Conservation (phyloP, 2,888 invertebrate genomes). For the Hyppa rectilinea region DNA sequence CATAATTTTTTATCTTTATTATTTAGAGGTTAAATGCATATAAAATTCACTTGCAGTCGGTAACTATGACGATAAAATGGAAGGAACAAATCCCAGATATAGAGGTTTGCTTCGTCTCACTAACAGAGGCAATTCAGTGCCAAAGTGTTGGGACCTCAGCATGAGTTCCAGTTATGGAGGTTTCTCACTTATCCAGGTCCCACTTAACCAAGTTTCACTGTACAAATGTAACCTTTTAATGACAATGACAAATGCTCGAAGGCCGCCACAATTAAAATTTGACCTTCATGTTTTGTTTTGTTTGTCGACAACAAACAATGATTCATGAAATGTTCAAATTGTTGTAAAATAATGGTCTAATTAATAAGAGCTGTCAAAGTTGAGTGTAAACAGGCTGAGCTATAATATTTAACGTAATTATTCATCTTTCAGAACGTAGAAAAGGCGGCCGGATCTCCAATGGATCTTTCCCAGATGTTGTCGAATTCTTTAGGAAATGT, state of each 20-base stretch:
- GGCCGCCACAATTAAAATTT: conserved; percentile 28
- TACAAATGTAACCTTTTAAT: conserved; percentile 75
- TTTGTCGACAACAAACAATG: conserved; percentile 24
- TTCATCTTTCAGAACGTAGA: conserved; percentile 78
- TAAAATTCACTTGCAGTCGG: no score
- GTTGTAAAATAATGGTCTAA: conserved; percentile 2
- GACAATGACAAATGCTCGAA: conserved; percentile 77
- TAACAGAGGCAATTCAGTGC: no score
- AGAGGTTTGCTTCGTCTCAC: no score
- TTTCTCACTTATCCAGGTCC: no score
- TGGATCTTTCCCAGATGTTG: conserved; percentile 90
- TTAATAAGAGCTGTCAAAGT: not conserved
- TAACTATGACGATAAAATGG: no score
- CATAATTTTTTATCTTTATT: no score
- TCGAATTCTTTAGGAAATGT: conserved; percentile 94
- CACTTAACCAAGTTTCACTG: no score
- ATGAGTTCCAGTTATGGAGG: no score
- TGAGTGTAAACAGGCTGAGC: not conserved
- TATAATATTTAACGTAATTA: not conserved
- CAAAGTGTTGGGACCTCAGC: no score
- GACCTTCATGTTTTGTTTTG: conserved; percentile 69
- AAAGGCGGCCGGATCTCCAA: conserved; percentile 70
- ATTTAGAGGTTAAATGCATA: no score
- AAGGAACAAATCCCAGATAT: no score
- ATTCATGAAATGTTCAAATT: conserved; percentile 28